These are phyloP conservation scores for Copidosoma aretas DNA, from an alignment of 2,888 invertebrate species.

Conservation along the genomic window DNA sequence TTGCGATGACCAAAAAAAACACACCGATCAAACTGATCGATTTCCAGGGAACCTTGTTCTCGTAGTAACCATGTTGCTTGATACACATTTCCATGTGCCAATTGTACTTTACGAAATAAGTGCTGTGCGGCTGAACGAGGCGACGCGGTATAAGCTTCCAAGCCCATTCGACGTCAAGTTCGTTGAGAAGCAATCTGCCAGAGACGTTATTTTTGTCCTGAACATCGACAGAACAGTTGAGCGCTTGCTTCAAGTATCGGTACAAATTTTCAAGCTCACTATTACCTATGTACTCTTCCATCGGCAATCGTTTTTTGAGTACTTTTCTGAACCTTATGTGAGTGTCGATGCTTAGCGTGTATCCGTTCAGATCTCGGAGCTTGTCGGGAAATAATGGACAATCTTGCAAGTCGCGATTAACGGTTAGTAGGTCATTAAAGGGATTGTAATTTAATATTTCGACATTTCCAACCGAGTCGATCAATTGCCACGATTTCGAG, in stretches of 20 bases:
- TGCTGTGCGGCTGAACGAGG: background rate
- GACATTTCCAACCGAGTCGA: background rate
- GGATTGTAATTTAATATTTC: background rate
- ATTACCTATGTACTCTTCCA: background rate
- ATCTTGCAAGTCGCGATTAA: background rate
- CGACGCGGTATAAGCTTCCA: background rate
- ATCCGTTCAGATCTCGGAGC: background rate
- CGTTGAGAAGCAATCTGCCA: background rate
- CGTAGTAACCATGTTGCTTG: background rate
- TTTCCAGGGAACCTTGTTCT: background rate
- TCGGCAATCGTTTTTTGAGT: too few relatives aligned
- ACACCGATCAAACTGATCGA: background rate
- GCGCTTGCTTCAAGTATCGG: background rate
- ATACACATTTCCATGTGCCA: background rate
- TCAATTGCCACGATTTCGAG: background rate
- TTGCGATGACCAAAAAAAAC: background rate
- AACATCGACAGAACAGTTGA: background rate
- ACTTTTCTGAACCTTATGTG: background rate
- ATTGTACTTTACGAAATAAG: background rate
- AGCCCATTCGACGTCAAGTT: background rate
- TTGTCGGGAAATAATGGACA: background rate
- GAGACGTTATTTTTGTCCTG: background rate
- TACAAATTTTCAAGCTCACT: background rate
- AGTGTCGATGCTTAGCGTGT: background rate
- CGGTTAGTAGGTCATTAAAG: background rate